Percentiles rank a stretch among this genome's conserved stretches.
Evolutionary conservation across 2,113 vertebrate genomes (phyloP).

Genomic region (Hydropotes inermis): DNA sequence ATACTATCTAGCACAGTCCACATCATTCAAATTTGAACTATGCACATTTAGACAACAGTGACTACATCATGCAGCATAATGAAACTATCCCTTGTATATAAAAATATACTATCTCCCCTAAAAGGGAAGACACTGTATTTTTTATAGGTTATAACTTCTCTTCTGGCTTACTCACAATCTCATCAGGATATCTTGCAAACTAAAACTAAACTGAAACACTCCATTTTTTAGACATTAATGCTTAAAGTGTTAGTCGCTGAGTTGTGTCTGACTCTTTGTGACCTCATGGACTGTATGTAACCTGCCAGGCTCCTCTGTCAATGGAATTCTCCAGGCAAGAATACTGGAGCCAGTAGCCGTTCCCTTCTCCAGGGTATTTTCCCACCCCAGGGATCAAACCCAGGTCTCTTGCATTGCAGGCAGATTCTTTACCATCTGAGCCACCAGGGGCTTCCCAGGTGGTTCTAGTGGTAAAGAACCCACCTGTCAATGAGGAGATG

Average conservation of each 20-base stretch:
- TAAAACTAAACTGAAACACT: not conserved
- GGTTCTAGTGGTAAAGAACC: not conserved
- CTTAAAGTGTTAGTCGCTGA: not conserved
- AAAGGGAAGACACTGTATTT: not conserved
- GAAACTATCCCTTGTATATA: not conserved
- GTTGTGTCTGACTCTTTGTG: not conserved
- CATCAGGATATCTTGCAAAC: not conserved
- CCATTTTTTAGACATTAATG: not conserved
- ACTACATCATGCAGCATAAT: not conserved
- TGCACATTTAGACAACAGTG: not conserved
- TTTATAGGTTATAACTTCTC: not conserved
- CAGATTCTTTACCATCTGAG: not conserved
- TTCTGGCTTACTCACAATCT: not conserved
- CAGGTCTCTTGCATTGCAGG: not conserved
- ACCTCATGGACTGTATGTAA: not conserved
- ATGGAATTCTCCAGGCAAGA: not conserved
- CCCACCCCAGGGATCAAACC: not conserved
- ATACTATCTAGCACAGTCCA: not conserved
- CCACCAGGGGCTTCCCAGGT: not conserved
- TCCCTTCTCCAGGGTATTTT: not conserved
- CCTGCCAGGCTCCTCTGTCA: not conserved
- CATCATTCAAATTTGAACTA: not conserved
- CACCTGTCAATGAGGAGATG: not conserved
- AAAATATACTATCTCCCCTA: not conserved
- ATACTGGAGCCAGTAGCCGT: not conserved